Evolutionary conservation across 2,888 invertebrate genomes (phyloP).

Genomic region (Erebia palarica): DNA sequence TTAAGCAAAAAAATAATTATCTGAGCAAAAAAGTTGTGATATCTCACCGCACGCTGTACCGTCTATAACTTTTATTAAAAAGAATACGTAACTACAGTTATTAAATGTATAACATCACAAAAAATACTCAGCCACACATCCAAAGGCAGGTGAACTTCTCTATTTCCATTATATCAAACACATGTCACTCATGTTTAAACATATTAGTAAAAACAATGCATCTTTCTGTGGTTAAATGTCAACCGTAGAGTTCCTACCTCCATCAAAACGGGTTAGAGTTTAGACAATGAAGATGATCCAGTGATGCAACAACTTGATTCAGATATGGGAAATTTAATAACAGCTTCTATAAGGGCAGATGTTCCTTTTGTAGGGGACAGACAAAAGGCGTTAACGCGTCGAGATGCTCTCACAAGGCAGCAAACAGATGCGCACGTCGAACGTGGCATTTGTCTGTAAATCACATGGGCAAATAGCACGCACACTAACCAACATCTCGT

Average conservation of each 20-base stretch:
- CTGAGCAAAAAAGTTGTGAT: not conserved
- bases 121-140: slow-evolving; percentile 3
- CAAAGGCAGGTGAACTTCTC: slow-evolving; percentile 24
- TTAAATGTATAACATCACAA: not conserved
- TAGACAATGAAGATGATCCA: slow-evolving; percentile 29
- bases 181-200: slow-evolving; percentile 17
- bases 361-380: slow-evolving; percentile 58
- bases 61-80: not conserved
- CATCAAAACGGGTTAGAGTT: slow-evolving; percentile 18
- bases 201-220: slow-evolving; percentile 4
- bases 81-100: slow-evolving; percentile 4
- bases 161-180: slow-evolving; percentile 26
- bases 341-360: slow-evolving; percentile 64
- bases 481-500: slow-evolving; percentile 49
- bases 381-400: slow-evolving; percentile 73
- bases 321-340: slow-evolving; percentile 46
- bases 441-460: slow-evolving; percentile 76
- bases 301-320: slow-evolving; percentile 24
- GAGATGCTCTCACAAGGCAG: slow-evolving; percentile 65
- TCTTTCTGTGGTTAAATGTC: slow-evolving; percentile 12
- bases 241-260: slow-evolving; percentile 14
- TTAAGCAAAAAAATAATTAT: not conserved
- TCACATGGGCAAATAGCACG: slow-evolving; percentile 73
- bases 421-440: slow-evolving; percentile 71
- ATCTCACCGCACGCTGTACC: not conserved